Conservation (phyloP, 2,797 vertebrate genomes). For the Eurystomus glaucurus region DNA sequence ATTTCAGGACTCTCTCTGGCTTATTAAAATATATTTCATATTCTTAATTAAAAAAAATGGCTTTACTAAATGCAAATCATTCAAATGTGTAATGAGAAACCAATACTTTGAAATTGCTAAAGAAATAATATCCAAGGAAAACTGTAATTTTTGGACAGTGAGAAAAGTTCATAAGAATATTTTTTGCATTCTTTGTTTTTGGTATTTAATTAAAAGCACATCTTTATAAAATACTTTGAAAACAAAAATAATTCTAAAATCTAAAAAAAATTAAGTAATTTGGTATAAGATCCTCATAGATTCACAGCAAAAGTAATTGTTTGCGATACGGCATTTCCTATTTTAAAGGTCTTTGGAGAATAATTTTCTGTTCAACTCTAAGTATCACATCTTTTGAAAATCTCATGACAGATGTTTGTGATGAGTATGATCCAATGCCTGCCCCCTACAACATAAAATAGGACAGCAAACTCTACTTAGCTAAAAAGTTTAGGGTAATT, state of each 20-base stretch:
- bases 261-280: background rate
- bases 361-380: background rate
- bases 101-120: background rate
- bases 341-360: background rate
- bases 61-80: background rate
- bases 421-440: background rate
- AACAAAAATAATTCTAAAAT: background rate
- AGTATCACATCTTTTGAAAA: background rate
- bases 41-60: rapidly evolving
- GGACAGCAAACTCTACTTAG: background rate
- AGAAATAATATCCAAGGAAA: background rate
- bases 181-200: background rate
- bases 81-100: background rate
- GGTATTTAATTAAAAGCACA: background rate
- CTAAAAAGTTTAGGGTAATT: background rate
- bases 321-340: background rate
- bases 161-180: background rate
- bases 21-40: background rate
- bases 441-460: background rate
- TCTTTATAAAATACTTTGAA: background rate
- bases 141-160: background rate
- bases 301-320: background rate
- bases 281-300: background rate
- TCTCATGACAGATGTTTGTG: background rate
- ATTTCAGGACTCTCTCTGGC: background rate